Evolutionary conservation across 2,797 vertebrate genomes (phyloP), one percentile per base, ranked within the genome.

Genomic region (Syngnathus acus): DNA sequence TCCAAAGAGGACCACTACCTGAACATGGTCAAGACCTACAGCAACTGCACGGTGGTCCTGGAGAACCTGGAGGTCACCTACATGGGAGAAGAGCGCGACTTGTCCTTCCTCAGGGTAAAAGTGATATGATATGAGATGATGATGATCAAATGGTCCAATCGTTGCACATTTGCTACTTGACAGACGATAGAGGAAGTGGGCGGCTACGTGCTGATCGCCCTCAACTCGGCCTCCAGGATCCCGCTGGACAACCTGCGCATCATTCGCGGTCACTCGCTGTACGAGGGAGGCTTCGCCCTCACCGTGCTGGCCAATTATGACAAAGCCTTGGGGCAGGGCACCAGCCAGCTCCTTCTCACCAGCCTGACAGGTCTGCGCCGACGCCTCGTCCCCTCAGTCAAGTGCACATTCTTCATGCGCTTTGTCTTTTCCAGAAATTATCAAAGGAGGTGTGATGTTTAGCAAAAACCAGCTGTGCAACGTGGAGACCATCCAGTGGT

Each of bases 131-230:
- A 26, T 26, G 26, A 26, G n/a, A n/a, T n/a, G 32, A 32, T 32
- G 32, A 32, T 32, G 4, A 0, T 32, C 32, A 32, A 32, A 32
- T 32, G 3, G 32, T 32, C 4, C 32, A 32, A 32, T 32, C 32
- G 0, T 32, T 5, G 9, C 50, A 21, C 57, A n/a, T 60, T 60
- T 62, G 11, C 6, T 4, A 47, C 32, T 57, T 32, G 32, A 19
- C 75, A 99, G 97, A 93, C 91, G 0, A 99, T 99, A 73, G 93
- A 94, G 88, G 97, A 99, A 78, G 97, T 99, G 26, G 93, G 93
- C 1, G 97, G 97, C 55, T 97, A 98, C 0, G 95, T 98, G 45
- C 90, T 99, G 74, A 94, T 99, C 0, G 95, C 90, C 0, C 82
- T 98, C 66, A 99, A 98, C 86, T 83, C 84, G 1, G 94, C 89